Percentiles rank a stretch among this genome's conserved stretches.
phyloP scores from a whole-genome alignment of 2,888 invertebrate genomes.

The Uropetala carovei region DNA sequence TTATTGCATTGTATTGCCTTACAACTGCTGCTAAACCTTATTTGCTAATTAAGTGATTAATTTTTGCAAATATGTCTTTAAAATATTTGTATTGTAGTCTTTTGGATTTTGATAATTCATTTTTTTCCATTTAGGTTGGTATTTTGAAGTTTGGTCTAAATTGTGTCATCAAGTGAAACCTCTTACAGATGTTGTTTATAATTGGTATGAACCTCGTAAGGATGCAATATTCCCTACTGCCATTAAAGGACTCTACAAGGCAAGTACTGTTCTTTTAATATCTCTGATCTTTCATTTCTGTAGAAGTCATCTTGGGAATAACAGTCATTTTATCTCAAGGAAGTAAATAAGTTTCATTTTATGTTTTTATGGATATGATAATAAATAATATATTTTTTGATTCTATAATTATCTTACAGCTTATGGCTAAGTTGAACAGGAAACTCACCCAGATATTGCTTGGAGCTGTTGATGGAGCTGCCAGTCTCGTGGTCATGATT shows the following conservation, averaged over 20 bases:
- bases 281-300: neutral
- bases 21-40: too few relatives aligned
- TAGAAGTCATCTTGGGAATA: neutral
- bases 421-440: constrained; percentile 78
- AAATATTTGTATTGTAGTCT: neutral
- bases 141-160: constrained; percentile 72
- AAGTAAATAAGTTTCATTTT: neutral
- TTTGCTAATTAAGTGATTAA: too few relatives aligned
- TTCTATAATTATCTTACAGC: constrained; percentile 68
- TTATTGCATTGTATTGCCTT: too few relatives aligned
- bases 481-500: constrained; percentile 90
- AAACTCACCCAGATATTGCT: constrained; percentile 76
- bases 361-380: neutral
- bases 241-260: constrained; percentile 85
- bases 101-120: neutral
- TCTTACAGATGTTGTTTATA: constrained; percentile 73
- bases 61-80: too few relatives aligned
- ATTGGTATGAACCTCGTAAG: constrained; percentile 82
- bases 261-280: constrained; percentile 73
- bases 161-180: constrained; percentile 70
- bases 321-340: neutral
- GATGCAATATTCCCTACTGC: constrained; percentile 81
- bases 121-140: constrained; percentile 70
- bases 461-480: constrained; percentile 84
- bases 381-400: neutral